A percentile compares a stretch with the other conserved stretches of the same genome.
phyloP scores from a whole-genome alignment of 1,140 invertebrate species.

The Caenorhabditis briggsae region DNA sequence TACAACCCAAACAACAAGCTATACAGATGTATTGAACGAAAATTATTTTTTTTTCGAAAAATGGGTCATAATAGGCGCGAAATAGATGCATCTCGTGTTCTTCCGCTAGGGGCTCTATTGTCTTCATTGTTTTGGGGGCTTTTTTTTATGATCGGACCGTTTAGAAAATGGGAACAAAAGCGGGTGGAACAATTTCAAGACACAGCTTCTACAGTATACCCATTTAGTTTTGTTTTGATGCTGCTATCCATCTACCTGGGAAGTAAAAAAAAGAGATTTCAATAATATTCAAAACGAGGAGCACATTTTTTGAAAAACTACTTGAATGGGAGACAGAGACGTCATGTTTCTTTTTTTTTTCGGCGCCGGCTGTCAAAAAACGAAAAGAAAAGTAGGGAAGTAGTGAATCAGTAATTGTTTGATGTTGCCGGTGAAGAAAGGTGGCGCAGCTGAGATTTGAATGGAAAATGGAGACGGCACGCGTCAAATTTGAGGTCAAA shows the following conservation, averaged over 20 bases:
- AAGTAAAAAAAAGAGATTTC: too few species aligned
- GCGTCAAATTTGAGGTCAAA: slow-evolving; percentile 56
- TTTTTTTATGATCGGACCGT: slow-evolving; percentile 15
- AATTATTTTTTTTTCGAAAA: background rate
- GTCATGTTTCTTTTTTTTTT: slow-evolving; percentile 10
- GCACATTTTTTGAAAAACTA: background rate
- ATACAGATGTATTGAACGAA: too few species aligned
- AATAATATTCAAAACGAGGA: background rate
- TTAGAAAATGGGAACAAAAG: slow-evolving; percentile 24
- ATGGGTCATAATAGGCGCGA: slow-evolving; percentile 21
- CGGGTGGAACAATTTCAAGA: too few species aligned
- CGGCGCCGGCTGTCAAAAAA: background rate
- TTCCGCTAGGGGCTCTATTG: slow-evolving; percentile 1
- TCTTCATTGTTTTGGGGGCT: background rate
- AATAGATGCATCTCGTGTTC: slow-evolving; percentile 12
- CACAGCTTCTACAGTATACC: slow-evolving; percentile 28
- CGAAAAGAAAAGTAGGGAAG: background rate
- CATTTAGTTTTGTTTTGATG: background rate
- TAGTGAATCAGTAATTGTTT: slow-evolving; percentile 51
- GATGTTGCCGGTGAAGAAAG: slow-evolving; percentile 36
- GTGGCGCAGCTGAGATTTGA: slow-evolving; percentile 40
- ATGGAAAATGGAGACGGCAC: slow-evolving; percentile 29
- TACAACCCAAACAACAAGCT: too few species aligned
- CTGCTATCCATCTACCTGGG: too few species aligned
- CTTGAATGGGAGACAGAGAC: background rate